phyloP scores from a whole-genome alignment of 2,888 invertebrate genomes.

The Dilophus febrilis region DNA sequence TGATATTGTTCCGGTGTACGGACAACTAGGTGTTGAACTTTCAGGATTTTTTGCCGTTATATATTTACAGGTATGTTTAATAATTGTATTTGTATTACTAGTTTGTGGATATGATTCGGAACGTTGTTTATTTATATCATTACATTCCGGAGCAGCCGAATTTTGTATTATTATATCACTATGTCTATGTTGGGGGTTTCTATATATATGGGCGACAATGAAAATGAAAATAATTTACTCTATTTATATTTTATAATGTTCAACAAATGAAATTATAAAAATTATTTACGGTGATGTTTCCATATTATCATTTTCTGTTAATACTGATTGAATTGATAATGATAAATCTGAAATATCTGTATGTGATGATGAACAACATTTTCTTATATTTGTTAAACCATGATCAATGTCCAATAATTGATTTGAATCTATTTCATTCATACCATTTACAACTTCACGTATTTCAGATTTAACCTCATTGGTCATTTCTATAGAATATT shows the following conservation, averaged over 20 bases:
- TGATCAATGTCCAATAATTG: too few species aligned
- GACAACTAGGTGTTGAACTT: constrained; percentile 12
- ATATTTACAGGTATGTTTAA: too few species aligned
- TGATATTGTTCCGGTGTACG: constrained; percentile 15
- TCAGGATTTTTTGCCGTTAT: constrained; percentile 11
- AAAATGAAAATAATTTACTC: constrained; percentile 32
- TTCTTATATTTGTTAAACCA: constrained; percentile 15
- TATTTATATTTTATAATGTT: too few species aligned
- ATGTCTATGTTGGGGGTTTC: constrained; percentile 10
- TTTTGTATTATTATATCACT: constrained; percentile 7
- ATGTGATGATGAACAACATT: constrained; percentile 33
- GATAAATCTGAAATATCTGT: constrained; percentile 19
- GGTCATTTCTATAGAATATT: constrained; percentile 60
- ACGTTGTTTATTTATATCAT: constrained; percentile 7
- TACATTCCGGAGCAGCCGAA: background rate
- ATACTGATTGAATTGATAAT: background rate
- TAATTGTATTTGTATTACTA: constrained; percentile 4
- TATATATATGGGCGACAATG: constrained; percentile 19
- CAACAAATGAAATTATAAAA: too few species aligned
- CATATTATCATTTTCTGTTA: too few species aligned
- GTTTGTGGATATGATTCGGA: constrained; percentile 12
- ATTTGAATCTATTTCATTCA: constrained; percentile 33
- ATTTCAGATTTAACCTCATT: constrained; percentile 65
- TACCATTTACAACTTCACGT: constrained; percentile 53
- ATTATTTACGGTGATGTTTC: constrained; percentile 15